Conservation (phyloP, 35 echinoderm and acorn worm species). For the Lytechinus variegatus region DNA sequence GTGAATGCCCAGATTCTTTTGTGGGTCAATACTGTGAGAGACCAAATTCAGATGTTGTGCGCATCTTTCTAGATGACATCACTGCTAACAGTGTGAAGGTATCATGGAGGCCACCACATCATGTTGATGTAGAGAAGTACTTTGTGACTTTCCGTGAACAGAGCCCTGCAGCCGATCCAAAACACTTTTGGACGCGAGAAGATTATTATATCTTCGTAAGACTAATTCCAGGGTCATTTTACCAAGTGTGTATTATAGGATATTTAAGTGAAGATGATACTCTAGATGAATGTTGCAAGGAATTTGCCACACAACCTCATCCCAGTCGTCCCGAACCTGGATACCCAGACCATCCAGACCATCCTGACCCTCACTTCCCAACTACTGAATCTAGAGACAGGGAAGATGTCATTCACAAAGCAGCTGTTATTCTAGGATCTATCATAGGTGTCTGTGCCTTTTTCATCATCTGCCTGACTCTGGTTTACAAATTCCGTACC, state of each 20-base stretch:
- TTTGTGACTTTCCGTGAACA: not conserved
- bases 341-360: not conserved
- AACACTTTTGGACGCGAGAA: not conserved
- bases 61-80: not conserved
- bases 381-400: not conserved
- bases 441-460: conserved; percentile 43
- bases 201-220: conserved; percentile 15
- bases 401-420: not conserved
- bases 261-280: not conserved
- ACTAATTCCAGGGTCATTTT: conserved; percentile 47
- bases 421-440: conserved; percentile 40
- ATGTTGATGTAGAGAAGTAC: not conserved
- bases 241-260: conserved; percentile 54
- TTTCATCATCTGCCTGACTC: conserved; percentile 37
- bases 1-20: conserved; percentile 32
- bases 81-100: not conserved
- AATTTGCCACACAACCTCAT: not conserved
- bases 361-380: not conserved
- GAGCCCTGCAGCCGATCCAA: not conserved
- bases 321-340: not conserved
- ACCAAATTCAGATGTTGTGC: not conserved
- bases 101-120: not conserved
- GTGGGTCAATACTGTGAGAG: conserved; percentile 15
- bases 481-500: conserved; percentile 24
- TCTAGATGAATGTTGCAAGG: conserved; percentile 27